phyloP scores from a whole-genome alignment of 2,113 vertebrate species.

The Limanda limanda region DNA sequence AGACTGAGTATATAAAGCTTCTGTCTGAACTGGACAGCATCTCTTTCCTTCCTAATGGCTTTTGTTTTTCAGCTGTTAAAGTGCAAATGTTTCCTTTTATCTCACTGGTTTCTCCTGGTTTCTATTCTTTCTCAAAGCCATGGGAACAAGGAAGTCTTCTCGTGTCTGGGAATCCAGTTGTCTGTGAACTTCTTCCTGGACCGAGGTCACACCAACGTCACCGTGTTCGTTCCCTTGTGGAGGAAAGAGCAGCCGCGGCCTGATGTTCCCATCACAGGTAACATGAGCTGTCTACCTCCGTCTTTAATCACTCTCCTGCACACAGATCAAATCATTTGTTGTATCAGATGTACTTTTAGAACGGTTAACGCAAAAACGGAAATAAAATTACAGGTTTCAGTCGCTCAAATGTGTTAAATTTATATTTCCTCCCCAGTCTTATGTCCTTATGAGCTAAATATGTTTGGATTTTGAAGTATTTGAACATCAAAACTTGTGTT shows the following conservation, averaged over 20 bases:
- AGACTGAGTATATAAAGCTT: not conserved
- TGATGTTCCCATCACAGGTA: slow-evolving; percentile 93
- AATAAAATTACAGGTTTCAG: not conserved
- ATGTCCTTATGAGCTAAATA: not conserved
- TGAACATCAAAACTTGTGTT: not conserved
- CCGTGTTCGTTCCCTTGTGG: slow-evolving; percentile 93
- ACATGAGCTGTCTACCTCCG: slow-evolving; percentile 5
- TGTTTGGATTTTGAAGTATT: not conserved
- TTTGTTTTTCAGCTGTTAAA: not conserved
- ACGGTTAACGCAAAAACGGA: not conserved
- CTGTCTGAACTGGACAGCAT: not conserved
- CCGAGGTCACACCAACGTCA: slow-evolving; percentile 90
- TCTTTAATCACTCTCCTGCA: not conserved
- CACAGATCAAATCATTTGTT: not conserved
- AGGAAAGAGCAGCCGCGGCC: slow-evolving; percentile 93
- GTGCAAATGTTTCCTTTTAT: not conserved
- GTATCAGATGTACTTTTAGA: not conserved
- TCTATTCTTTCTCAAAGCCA: slow-evolving; percentile 80
- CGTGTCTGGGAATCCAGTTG: slow-evolving; percentile 94
- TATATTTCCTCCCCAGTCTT: not conserved
- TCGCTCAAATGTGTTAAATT: not conserved
- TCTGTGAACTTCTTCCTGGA: slow-evolving; percentile 94
- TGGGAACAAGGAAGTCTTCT: slow-evolving; percentile 96
- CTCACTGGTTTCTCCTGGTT: not conserved
- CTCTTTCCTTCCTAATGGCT: not conserved